phyloP scores from a whole-genome alignment of 2,797 vertebrate genomes.

The Clamator glandarius region DNA sequence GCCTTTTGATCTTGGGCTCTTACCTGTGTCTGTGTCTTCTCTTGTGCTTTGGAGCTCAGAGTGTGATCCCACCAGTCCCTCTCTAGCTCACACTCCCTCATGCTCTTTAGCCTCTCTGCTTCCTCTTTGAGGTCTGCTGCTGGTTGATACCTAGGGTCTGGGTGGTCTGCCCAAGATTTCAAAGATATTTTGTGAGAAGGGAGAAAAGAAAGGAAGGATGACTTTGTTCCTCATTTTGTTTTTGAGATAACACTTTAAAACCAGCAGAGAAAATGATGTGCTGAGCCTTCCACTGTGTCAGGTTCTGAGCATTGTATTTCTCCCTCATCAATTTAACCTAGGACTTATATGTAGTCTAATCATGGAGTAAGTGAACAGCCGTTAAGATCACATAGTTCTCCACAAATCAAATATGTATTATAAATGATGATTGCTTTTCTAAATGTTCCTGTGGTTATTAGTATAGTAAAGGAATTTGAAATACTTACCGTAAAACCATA shows the following conservation, averaged over 20 bases:
- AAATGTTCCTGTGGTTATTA: neutral
- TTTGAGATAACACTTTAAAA: neutral
- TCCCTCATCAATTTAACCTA: constrained; percentile 1
- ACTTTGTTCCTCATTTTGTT: neutral
- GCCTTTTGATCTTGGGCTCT: too few species aligned
- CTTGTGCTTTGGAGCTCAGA: too few species aligned
- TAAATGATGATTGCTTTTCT: constrained; percentile 13
- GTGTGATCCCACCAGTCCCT: too few species aligned
- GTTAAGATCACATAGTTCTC: neutral
- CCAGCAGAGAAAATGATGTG: neutral
- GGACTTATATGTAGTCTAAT: neutral
- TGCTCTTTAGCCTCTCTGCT: too few species aligned
- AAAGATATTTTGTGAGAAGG: neutral
- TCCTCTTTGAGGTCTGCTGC: too few species aligned
- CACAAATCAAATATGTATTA: constrained; percentile 1
- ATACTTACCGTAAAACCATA: neutral
- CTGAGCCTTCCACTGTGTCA: neutral
- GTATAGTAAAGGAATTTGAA: constrained; percentile 15
- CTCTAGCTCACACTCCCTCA: too few species aligned
- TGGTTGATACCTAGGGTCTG: too few species aligned
- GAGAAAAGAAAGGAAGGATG: neutral
- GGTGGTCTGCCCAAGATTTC: neutral
- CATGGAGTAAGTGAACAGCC: neutral
- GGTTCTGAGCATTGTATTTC: neutral
- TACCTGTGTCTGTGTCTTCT: too few species aligned